Conservation (phyloP, 2,888 invertebrate genomes). For the Cremastobaeus sp. region DNA sequence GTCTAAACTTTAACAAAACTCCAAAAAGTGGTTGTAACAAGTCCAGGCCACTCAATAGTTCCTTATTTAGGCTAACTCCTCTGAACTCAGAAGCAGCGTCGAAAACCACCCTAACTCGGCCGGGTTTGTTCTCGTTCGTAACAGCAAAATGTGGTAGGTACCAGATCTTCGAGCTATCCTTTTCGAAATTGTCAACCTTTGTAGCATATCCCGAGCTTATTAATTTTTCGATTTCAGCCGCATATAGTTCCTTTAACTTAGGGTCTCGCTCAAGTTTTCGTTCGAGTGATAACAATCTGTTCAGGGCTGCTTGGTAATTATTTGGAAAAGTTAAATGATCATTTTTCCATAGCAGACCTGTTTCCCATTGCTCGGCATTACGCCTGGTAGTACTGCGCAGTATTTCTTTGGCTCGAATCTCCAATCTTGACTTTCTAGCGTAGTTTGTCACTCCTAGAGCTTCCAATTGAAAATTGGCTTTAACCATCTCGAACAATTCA, state of each 20-base stretch:
- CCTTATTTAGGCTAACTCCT: not conserved
- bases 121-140: not conserved
- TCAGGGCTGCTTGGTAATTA: not conserved
- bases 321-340: not conserved
- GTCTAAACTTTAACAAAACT: not conserved
- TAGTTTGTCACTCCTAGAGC: constrained; percentile 7
- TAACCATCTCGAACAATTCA: constrained; percentile 9
- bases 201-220: constrained; percentile 4
- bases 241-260: constrained; percentile 7
- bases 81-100: not conserved
- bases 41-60: not conserved
- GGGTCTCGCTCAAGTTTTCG: constrained; percentile 16
- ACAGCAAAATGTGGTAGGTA: constrained; percentile 27
- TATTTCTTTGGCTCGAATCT: constrained; percentile 33
- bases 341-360: constrained; percentile 25
- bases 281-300: not conserved
- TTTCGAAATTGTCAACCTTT: not conserved
- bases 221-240: constrained; percentile 9
- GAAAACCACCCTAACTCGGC: not conserved
- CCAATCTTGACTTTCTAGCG: constrained; percentile 25
- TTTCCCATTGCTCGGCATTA: constrained; percentile 24
- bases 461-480: constrained; percentile 11
- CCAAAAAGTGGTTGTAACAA: not conserved
- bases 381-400: constrained; percentile 9
- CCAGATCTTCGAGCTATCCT: not conserved